Evolutionary conservation across 2,888 invertebrate genomes (phyloP).

Genomic region (Copidosoma aretas): DNA sequence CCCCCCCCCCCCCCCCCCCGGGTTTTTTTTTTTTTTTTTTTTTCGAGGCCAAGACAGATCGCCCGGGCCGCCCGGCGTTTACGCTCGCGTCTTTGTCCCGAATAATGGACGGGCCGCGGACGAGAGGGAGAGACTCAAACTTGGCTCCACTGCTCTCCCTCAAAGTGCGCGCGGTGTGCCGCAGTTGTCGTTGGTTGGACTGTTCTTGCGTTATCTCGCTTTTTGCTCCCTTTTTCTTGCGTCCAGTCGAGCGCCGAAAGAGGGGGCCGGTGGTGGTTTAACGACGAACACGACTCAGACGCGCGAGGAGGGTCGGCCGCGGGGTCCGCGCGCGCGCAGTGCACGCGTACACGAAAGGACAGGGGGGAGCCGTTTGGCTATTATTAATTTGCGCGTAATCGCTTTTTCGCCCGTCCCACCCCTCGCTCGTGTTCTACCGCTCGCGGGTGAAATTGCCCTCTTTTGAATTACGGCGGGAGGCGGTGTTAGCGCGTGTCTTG

Average conservation of each 20-base stretch:
- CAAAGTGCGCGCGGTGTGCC: no score
- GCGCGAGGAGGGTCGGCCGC: constrained; percentile 20
- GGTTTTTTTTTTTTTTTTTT: constrained; percentile 3
- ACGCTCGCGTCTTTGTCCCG: constrained; percentile 33
- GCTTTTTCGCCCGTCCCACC: constrained; percentile 10
- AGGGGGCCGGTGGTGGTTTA: constrained; percentile 11
- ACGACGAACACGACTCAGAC: constrained; percentile 38
- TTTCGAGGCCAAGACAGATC: constrained; percentile 30
- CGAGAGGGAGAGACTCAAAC: not conserved
- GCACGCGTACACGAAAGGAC: constrained; percentile 18
- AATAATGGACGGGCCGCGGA: constrained; percentile 21
- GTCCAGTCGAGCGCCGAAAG: not conserved
- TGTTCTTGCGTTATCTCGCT: no score
- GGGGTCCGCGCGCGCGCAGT: constrained; percentile 24
- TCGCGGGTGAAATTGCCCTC: constrained; percentile 14
- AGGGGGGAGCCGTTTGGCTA: constrained; percentile 41
- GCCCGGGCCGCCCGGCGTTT: constrained; percentile 31
- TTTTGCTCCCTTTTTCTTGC: no score
- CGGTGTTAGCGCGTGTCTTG: not conserved
- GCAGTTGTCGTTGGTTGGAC: no score
- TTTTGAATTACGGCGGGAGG: not conserved
- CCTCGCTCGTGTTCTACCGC: constrained; percentile 6
- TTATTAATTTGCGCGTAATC: constrained; percentile 36
- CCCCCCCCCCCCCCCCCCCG: no score
- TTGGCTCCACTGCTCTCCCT: not conserved